Evolutionary conservation across 2,888 invertebrate species (phyloP).

Genomic region (Ceriagrion tenellum): DNA sequence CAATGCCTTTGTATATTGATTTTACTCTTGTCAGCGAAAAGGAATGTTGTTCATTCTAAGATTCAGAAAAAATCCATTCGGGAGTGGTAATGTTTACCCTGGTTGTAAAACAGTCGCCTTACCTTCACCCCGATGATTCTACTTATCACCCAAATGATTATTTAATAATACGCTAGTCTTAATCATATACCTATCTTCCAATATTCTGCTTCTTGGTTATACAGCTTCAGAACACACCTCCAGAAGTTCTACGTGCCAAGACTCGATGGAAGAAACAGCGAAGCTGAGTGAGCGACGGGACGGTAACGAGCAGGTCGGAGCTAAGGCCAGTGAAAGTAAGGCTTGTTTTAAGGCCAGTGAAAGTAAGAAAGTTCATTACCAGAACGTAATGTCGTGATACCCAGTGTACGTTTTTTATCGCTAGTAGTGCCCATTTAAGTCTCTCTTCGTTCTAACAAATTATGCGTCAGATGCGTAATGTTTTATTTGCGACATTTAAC

Average conservation of each 20-base stretch:
- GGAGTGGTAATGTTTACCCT: not conserved
- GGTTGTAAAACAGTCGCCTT: not conserved
- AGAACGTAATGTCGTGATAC: no score
- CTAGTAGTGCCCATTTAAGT: no score
- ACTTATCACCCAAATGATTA: no score
- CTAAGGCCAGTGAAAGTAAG: slow-evolving; percentile 43
- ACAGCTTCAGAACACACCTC: not conserved
- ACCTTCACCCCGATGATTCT: not conserved
- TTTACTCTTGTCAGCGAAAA: not conserved
- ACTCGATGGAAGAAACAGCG: slow-evolving; percentile 19
- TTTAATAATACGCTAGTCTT: not conserved
- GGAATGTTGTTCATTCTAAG: not conserved
- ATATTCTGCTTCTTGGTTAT: not conserved
- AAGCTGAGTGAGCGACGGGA: not conserved
- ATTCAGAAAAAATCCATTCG: not conserved
- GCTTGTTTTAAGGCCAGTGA: slow-evolving; percentile 3
- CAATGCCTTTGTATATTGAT: not conserved
- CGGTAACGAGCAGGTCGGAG: not conserved
- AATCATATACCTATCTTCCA: not conserved
- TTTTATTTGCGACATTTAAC: no score
- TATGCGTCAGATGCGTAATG: no score
- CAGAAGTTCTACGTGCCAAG: slow-evolving; percentile 3
- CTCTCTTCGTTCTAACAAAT: no score
- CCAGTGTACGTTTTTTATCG: no score
- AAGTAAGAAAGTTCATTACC: not conserved